Base-by-base conservation (phyloP, 1,140 invertebrate species). In the Bombus affinis region DNA sequence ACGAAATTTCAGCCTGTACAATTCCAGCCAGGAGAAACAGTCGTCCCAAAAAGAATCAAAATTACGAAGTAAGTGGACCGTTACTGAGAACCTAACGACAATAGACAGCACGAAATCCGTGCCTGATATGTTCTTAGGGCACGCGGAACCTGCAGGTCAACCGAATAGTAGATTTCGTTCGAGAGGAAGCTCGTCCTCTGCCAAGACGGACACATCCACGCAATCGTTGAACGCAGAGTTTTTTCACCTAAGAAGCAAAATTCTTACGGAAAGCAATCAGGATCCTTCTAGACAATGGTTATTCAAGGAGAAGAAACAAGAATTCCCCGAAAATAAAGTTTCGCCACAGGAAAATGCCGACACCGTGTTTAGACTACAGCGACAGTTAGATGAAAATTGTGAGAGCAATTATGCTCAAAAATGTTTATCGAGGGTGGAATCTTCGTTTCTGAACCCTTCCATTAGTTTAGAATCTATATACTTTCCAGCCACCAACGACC, bases 21-120 rank as follows among this genome's bases (percentile, higher is more conserved):
- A 87, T 42, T 74, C 68, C 86, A 91, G 42, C 84, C 91, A 71
- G 86, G 77, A 37, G 59, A 82, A 82, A 42, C 85, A 76, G 35
- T 8, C 47, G 28, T 13, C 32, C 6, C 88, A 90, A 28, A 94
- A 92, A 39, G 94, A 94, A 53, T 92, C 91, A 3, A 95, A 94
- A 75, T 76, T 92, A 10, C 89, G 92, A 39, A 93, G 93, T 62
- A 94, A 93, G 73, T 95, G 93, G 93, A 94, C 94, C 1, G 91
- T 95, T n/a, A 92, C 92, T 0, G 94, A 94, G 73, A 94, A 92
- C 39, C 32, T 87, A 35, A 72, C 75, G 1, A 47, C 82, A 57
- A 84, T 89, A 42, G 89, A 88, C 42, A 81, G 62, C 53, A 44
- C 85, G 22, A 91, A 91, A 72, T 92, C 86, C 22, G 83, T 87